Percentiles rank a stretch among this genome's conserved stretches.
Conservation (phyloP, 2,888 invertebrate genomes). For the Ceramica pisi region DNA sequence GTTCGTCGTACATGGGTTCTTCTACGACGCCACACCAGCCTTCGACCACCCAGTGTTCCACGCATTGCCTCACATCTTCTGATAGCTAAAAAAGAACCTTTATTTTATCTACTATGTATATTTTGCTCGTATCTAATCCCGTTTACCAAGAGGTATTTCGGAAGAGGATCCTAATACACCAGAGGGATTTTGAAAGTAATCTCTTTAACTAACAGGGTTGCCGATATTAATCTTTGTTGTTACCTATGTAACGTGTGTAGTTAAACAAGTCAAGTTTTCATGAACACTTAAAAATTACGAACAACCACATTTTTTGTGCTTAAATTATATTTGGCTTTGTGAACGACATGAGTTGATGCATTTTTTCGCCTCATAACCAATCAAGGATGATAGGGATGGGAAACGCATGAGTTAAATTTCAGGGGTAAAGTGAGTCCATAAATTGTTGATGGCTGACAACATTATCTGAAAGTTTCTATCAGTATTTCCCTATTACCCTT, state of each 20-base stretch:
- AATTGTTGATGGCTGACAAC: neutral
- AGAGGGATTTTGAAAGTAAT: constrained; percentile 39
- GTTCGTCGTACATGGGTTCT: constrained; percentile 85
- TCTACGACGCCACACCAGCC: constrained; percentile 89
- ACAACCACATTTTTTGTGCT: neutral
- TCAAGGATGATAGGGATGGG: neutral
- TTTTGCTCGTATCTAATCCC: constrained; percentile 20
- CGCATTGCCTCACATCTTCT: constrained; percentile 87
- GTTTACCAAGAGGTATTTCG: constrained; percentile 26
- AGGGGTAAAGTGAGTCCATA: neutral
- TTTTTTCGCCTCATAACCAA: constrained; percentile 2
- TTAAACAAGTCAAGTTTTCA: neutral
- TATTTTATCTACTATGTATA: constrained; percentile 3
- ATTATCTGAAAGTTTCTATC: neutral
- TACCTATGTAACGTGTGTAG: neutral
- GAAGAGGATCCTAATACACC: constrained; percentile 34
- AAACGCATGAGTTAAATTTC: constrained; percentile 2
- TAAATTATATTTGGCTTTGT: neutral
- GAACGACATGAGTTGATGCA: neutral
- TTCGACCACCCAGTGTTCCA: constrained; percentile 86
- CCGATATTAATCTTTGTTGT: constrained; percentile 17
- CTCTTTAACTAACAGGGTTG: constrained; percentile 28
- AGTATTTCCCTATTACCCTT: neutral
- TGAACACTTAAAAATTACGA: neutral
- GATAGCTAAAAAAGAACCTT: constrained; percentile 77